Conservation (phyloP, 2,113 vertebrate genomes). For the Pungitius pungitius region DNA sequence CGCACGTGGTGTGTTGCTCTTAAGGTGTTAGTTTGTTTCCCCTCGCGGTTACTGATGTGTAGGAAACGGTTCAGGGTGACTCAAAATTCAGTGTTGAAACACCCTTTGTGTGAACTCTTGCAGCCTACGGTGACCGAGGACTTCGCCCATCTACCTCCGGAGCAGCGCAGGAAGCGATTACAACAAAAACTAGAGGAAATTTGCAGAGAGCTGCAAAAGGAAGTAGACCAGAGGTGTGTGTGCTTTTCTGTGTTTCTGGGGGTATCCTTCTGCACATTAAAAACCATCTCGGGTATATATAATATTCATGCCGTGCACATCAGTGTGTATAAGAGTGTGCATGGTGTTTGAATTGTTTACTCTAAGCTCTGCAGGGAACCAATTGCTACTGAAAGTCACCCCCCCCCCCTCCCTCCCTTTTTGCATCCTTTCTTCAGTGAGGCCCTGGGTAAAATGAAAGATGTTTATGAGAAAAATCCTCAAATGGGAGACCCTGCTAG, state of each 20-base stretch:
- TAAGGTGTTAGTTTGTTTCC: slow-evolving; percentile 29
- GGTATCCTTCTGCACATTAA: slow-evolving; percentile 32
- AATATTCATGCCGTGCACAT: slow-evolving; percentile 70
- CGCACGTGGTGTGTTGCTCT: slow-evolving; percentile 2
- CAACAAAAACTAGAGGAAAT: slow-evolving; percentile 96
- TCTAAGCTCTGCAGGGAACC: slow-evolving; percentile 48
- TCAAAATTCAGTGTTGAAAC: slow-evolving; percentile 12
- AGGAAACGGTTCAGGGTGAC: slow-evolving; percentile 4
- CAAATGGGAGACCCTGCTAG: slow-evolving; percentile 91
- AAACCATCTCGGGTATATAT: slow-evolving; percentile 44
- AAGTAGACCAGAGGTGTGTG: slow-evolving; percentile 94
- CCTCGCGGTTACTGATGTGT: slow-evolving; percentile 4
- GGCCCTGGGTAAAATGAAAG: slow-evolving; percentile 92
- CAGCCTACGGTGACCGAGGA: slow-evolving; percentile 86
- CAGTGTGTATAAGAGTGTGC: slow-evolving; percentile 28
- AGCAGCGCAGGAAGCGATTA: slow-evolving; percentile 95
- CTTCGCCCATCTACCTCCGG: slow-evolving; percentile 95
- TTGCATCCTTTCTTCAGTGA: slow-evolving; percentile 76
- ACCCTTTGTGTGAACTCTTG: slow-evolving; percentile 37
- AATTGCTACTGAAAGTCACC: slow-evolving; percentile 47
- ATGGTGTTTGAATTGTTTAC: slow-evolving; percentile 59
- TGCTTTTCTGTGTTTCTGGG: slow-evolving; percentile 22
- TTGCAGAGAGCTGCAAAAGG: slow-evolving; percentile 94
- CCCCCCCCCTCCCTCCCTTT: slow-evolving; percentile 5
- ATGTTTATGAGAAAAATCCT: slow-evolving; percentile 91